These are phyloP conservation scores for Hypomesus transpacificus DNA, from an alignment of 2,113 vertebrate species.

Conservation along the genomic window DNA sequence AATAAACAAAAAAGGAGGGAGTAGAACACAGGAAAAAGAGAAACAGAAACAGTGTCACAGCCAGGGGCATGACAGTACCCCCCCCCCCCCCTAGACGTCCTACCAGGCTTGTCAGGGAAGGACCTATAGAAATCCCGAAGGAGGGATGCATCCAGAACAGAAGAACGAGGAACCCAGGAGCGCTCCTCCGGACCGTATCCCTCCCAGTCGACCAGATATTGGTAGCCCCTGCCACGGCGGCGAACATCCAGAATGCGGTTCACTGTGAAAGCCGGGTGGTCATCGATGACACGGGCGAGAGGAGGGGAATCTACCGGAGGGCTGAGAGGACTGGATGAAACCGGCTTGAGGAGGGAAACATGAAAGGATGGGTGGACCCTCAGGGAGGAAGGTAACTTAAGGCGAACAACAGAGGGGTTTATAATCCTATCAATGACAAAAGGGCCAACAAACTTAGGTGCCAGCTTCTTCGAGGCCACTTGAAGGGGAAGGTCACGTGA, in stretches of 20 bases:
- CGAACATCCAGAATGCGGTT: background rate
- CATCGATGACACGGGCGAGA: background rate
- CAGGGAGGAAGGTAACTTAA: background rate
- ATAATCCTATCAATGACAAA: background rate
- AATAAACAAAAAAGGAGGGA: too few relatives aligned
- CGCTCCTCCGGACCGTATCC: background rate
- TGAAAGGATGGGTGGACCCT: background rate
- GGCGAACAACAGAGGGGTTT: background rate
- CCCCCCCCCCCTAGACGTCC: too few relatives aligned
- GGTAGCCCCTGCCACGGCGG: background rate
- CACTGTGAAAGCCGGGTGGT: background rate
- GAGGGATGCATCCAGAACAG: background rate
- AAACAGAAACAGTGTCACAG: too few relatives aligned
- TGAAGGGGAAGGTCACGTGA: background rate
- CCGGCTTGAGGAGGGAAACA: background rate
- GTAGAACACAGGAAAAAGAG: too few relatives aligned
- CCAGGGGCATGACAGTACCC: too few relatives aligned
- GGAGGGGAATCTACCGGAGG: background rate
- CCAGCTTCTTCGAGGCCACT: background rate
- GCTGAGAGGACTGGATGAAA: background rate
- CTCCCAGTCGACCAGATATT: slow-evolving; percentile 1
- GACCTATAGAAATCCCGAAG: background rate
- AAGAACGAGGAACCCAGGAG: background rate
- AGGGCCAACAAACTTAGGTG: background rate
- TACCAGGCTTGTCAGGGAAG: background rate